Base-by-base conservation (phyloP, 2,888 invertebrate species). In the Noctua fimbriata region DNA sequence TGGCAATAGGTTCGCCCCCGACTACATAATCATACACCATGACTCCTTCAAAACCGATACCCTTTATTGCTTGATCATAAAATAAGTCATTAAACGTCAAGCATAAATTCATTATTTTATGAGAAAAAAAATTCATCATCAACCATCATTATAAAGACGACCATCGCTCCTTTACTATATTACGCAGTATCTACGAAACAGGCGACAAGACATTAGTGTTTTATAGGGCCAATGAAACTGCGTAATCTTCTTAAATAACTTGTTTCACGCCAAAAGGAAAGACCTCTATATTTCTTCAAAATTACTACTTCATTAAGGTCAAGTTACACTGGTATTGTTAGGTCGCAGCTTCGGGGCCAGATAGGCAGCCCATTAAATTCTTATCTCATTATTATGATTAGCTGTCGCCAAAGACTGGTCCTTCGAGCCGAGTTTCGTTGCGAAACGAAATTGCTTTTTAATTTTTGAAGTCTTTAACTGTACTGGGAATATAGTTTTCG, bases 381-480 rank as follows among this genome's bases (percentile, higher is more conserved):
- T 92, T 91, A 92, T 92, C 91, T 89, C 89, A 90, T 92, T 90
- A 92, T 90, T 89, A 90, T 89, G 91, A 92, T 92, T 90, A 90
- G 89, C 89, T 86, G 90, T 87, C 89, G 81, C 86, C 85, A 79
- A 82, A 83, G 81, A 80, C 80, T 81, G 85, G 82, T 86, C 89
- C 86, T 86, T 79, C 77, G 89, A 89, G 88, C 60, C 78, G 71
- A 63, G 83, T 83, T 79, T 80, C 78, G 82, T 82, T 88, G 75
- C 72, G 60, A 70, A 76, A 80, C 78, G 75, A 89, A 87, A 90
- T 90, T 87, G 84, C 84, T 88, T 86, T 85, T 90, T 84, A 90
- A 92, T 92, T 91, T 91, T 92, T 91, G 74, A 91, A 87, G 87
- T 82, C 66, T 65, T 32, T 78, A 83, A 86, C 80, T 83, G 75